A percentile compares a stretch with the other conserved stretches of the same genome.
These are phyloP conservation scores for Apodemus sylvaticus DNA, from an alignment of 2,113 vertebrate genomes.

Conservation along the genomic window DNA sequence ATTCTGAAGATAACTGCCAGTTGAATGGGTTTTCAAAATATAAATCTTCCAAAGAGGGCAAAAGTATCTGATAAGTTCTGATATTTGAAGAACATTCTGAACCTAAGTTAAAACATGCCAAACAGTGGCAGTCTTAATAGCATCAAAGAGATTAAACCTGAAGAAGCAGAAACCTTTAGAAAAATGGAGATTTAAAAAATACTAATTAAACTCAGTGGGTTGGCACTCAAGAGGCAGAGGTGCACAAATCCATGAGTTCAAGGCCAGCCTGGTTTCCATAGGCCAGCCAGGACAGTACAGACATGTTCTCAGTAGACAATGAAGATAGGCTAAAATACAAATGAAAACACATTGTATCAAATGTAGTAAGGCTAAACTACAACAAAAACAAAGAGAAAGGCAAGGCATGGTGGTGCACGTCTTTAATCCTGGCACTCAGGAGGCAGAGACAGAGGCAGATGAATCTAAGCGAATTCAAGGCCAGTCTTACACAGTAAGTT, in stretches of 20 bases:
- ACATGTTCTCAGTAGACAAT: not conserved
- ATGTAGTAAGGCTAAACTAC: not conserved
- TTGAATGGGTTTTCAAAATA: not conserved
- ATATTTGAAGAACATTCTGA: not conserved
- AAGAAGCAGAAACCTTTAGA: constrained; percentile 22
- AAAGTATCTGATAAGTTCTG: not conserved
- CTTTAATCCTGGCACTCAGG: not conserved
- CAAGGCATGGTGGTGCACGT: not conserved
- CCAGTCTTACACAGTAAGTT: not conserved
- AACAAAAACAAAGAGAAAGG: not conserved
- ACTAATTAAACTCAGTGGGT: not conserved
- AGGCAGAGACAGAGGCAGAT: not conserved
- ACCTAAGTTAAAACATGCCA: not conserved
- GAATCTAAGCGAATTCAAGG: not conserved
- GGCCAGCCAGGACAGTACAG: not conserved
- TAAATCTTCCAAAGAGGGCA: not conserved
- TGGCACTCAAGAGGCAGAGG: not conserved
- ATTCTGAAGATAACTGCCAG: not conserved
- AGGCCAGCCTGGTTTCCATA: not conserved
- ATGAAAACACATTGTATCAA: not conserved
- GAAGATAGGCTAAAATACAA: constrained; percentile 15
- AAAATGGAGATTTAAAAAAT: not conserved
- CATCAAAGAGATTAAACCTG: not conserved
- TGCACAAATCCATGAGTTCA: not conserved
- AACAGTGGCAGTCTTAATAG: not conserved